These are phyloP conservation scores for Climacteris rufus DNA, from an alignment of 2,113 vertebrate species.

Conservation along the genomic window DNA sequence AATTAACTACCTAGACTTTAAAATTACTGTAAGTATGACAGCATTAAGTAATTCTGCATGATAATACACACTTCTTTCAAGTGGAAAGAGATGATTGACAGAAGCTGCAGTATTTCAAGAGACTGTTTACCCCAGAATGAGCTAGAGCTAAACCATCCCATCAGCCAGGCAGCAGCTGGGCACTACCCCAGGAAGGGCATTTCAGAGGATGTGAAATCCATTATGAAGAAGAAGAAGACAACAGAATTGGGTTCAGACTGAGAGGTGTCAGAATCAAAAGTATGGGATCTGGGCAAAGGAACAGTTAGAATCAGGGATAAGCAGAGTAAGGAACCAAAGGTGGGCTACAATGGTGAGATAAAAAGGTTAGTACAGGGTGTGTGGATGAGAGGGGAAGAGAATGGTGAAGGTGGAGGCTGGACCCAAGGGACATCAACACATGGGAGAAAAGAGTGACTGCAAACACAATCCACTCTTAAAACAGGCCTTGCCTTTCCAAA, in stretches of 20 bases:
- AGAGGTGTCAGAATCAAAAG: neutral
- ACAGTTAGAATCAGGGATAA: neutral
- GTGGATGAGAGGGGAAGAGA: neutral
- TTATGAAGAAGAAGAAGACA: neutral
- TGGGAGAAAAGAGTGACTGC: neutral
- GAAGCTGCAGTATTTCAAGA: neutral
- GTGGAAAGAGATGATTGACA: neutral
- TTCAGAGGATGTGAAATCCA: neutral
- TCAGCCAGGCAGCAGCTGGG: neutral
- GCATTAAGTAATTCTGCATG: neutral
- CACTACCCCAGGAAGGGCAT: neutral
- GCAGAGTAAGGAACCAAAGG: neutral
- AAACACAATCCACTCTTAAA: neutral
- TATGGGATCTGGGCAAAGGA: neutral
- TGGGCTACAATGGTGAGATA: neutral
- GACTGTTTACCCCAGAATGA: neutral
- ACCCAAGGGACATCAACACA: neutral
- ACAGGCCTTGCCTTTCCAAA: neutral
- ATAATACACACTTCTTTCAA: neutral
- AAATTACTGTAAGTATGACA: neutral
- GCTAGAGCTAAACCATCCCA: neutral
- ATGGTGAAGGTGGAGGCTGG: neutral
- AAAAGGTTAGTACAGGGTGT: neutral
- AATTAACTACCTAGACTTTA: neutral
- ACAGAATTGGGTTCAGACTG: neutral